Base-by-base conservation (phyloP, 2,113 vertebrate genomes). In the Elephas maximus region DNA sequence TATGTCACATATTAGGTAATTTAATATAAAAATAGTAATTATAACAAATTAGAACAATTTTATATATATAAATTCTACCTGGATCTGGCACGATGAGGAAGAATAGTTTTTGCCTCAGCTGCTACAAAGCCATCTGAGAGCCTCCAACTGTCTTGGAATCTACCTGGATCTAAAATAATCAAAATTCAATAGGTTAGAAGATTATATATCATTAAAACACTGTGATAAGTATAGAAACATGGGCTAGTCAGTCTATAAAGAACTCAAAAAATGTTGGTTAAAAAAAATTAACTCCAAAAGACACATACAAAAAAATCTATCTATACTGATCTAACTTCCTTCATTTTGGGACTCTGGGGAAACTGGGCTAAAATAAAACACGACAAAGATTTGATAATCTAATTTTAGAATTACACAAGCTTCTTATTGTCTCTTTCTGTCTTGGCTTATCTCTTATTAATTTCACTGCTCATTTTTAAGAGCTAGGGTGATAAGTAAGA, bases 111-210 rank as follows among this genome's bases (percentile, higher is more conserved):
- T 98, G 99, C 99, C 97, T 99, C 99, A 95, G 99, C 99, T 98
- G 99, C 99, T 98, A 99, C 99, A 98, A 99, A 99, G 82, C 99
- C 99, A 98, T 99, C 99, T 44, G 99, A 99, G 76, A 99, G 99
- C 96, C 99, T 99, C 99, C 99, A 99, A 93, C 99, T 99, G 97
- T 99, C 99, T 97, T 99, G 99, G 98, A 99, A 99, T 91, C 99
- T 99, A 95, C 99, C 98, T 28, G 99, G 99, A 98, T 99, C 99
- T 99, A 97, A 95, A 94, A 96, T 0, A 97, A 88, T 76, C 97
- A 96, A 97, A 96, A 80, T 20, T 77, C 0, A 0, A 26, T 86
- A 44, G 51, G 51, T 85, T 1, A 21, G 4, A 93, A 88, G 30
- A 73, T 62, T 51, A 83, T 26, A 8, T 11, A 92, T 33, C 48